Evolutionary conservation across 2,113 vertebrate species (phyloP).

Genomic region (Sylvia atricapilla): DNA sequence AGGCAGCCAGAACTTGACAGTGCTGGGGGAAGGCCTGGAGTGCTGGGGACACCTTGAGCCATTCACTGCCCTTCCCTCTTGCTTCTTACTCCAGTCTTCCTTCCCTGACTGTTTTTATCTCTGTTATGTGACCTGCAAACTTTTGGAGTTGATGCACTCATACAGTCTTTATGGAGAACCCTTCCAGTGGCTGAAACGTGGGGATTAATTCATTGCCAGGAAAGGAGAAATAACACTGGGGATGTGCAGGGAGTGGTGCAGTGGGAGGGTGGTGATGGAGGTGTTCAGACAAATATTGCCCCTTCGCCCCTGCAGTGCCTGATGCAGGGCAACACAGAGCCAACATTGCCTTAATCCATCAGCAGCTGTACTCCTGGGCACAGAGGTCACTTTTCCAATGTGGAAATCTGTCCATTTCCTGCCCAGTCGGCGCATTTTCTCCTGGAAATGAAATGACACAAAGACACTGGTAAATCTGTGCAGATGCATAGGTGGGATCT

Average conservation of each 20-base stretch:
- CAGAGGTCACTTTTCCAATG: background rate
- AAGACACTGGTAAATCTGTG: background rate
- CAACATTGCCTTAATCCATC: background rate
- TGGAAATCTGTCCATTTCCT: background rate
- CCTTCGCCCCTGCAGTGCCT: background rate
- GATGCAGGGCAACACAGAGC: background rate
- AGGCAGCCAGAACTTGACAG: background rate
- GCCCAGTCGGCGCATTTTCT: background rate
- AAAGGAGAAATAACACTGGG: background rate
- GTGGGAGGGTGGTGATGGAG: background rate
- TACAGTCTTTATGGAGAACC: background rate
- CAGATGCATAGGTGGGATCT: background rate
- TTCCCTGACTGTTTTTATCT: background rate
- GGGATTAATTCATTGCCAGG: background rate
- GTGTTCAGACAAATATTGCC: background rate
- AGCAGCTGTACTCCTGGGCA: background rate
- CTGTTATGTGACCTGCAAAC: background rate
- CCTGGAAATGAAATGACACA: background rate
- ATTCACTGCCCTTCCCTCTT: background rate
- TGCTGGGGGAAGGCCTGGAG: background rate
- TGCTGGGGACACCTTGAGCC: background rate
- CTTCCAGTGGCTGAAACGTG: background rate
- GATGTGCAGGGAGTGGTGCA: background rate
- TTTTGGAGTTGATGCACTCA: background rate
- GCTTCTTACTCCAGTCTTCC: background rate